Percentiles rank a stretch among this genome's conserved stretches.
phyloP scores from a whole-genome alignment of 2,797 vertebrate species.

The Borostomias antarcticus region DNA sequence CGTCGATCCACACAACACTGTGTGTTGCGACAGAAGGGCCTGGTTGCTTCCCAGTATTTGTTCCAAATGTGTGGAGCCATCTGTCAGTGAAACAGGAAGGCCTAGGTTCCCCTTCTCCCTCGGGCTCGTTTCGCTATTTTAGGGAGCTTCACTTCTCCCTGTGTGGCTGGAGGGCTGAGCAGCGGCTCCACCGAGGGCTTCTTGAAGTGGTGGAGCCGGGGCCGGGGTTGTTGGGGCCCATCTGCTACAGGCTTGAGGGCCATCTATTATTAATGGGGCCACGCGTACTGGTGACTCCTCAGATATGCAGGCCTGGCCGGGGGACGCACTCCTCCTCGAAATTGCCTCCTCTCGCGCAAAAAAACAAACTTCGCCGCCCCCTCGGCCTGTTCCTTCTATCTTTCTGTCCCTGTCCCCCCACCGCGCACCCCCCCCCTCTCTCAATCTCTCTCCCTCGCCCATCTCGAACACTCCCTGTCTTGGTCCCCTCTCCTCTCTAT shows the following conservation, averaged over 20 bases:
- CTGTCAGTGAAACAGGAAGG: conserved; percentile 92
- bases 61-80: conserved; percentile 84
- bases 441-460: conserved; percentile 26
- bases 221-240: conserved; percentile 83
- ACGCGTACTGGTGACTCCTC: conserved; percentile 84
- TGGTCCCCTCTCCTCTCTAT: conserved; percentile 21
- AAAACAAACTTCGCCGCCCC: conserved; percentile 45
- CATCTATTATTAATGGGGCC: conserved; percentile 98
- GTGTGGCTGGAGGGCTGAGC: conserved; percentile 63
- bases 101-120: conserved; percentile 85
- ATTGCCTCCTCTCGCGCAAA: conserved; percentile 77
- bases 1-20: conserved; percentile 57
- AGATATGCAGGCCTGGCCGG: conserved; percentile 94
- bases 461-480: conserved; percentile 39
- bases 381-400: conserved; percentile 40
- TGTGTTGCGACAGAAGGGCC: conserved; percentile 72
- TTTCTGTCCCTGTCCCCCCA: conserved; percentile 26
- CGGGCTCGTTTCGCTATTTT: conserved; percentile 82
- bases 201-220: conserved; percentile 78
- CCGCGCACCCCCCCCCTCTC: too few species aligned
- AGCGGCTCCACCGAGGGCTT: conserved; percentile 76
- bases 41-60: conserved; percentile 81
- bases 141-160: conserved; percentile 85
- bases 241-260: conserved; percentile 89
- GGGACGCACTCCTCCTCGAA: conserved; percentile 89